phyloP scores from a whole-genome alignment of 2,113 vertebrate genomes.

The Todiramphus saurophagus region DNA sequence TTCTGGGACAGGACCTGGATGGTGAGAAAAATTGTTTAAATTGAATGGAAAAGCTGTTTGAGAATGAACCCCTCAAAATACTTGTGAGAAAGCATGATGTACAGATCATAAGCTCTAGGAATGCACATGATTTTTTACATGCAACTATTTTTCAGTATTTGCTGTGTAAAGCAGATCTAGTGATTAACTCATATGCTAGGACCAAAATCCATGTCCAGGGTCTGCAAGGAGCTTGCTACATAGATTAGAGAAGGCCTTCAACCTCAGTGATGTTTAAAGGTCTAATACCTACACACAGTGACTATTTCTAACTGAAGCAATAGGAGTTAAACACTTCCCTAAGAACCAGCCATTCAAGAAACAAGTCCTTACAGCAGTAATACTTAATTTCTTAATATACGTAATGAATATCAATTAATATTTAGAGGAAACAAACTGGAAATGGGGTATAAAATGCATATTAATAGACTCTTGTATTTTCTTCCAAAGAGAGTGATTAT shows the following conservation, averaged over 20 bases:
- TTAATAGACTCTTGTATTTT: not conserved
- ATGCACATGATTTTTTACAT: not conserved
- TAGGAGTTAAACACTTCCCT: not conserved
- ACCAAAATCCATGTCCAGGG: not conserved
- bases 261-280: not conserved
- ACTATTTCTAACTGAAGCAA: not conserved
- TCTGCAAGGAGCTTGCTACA: not conserved
- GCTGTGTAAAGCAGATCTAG: not conserved
- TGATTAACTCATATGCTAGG: not conserved
- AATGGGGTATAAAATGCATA: not conserved
- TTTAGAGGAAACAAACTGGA: not conserved
- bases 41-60: not conserved
- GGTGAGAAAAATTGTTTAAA: not conserved
- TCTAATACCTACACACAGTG: not conserved
- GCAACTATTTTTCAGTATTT: not conserved
- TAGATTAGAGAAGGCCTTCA: not conserved
- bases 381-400: not conserved
- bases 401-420: not conserved
- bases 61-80: not conserved
- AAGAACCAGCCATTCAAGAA: not conserved
- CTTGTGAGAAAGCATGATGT: not conserved
- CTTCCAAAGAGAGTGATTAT: not conserved
- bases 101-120: not conserved
- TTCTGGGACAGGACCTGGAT: not conserved
- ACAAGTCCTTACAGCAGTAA: not conserved